Percentiles rank a stretch among this genome's conserved stretches.
Evolutionary conservation across 2,113 vertebrate species (phyloP).

Genomic region (Xiphophorus maculatus): DNA sequence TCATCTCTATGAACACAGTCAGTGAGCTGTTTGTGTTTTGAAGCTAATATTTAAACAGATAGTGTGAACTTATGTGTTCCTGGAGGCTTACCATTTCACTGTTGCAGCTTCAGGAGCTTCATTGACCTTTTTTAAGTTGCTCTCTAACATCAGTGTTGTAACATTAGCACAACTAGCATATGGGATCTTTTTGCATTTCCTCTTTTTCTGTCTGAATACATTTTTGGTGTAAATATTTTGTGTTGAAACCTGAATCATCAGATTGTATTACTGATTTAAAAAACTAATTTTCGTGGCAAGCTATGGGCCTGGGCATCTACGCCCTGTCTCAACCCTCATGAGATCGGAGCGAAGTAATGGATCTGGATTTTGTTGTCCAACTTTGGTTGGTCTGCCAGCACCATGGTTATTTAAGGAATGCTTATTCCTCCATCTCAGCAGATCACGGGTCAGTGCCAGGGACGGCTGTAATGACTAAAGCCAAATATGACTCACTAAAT

Average conservation of each 20-base stretch:
- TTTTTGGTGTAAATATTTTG: too few relatives aligned
- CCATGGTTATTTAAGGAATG: slow-evolving; percentile 78
- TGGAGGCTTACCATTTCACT: too few relatives aligned
- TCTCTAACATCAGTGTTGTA: too few relatives aligned
- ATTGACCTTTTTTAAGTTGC: too few relatives aligned
- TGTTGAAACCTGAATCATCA: neutral
- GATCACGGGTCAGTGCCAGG: slow-evolving; percentile 57
- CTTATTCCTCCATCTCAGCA: slow-evolving; percentile 66
- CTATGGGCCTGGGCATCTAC: neutral
- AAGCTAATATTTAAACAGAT: too few relatives aligned
- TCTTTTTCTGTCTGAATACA: too few relatives aligned
- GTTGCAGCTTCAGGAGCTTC: too few relatives aligned
- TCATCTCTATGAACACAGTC: too few relatives aligned
- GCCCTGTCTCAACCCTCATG: neutral
- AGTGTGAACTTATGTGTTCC: too few relatives aligned
- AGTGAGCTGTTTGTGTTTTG: too few relatives aligned
- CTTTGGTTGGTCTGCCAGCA: slow-evolving; percentile 45
- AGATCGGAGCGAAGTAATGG: slow-evolving; percentile 29
- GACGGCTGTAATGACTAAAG: slow-evolving; percentile 63
- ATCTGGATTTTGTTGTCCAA: slow-evolving; percentile 58
- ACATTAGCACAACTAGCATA: too few relatives aligned
- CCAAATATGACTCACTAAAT: slow-evolving; percentile 76
- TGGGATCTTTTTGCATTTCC: too few relatives aligned
- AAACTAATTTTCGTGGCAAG: neutral
- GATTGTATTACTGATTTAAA: neutral